Base-by-base conservation (phyloP, 2,113 vertebrate genomes). In the Amazona guildingii region DNA sequence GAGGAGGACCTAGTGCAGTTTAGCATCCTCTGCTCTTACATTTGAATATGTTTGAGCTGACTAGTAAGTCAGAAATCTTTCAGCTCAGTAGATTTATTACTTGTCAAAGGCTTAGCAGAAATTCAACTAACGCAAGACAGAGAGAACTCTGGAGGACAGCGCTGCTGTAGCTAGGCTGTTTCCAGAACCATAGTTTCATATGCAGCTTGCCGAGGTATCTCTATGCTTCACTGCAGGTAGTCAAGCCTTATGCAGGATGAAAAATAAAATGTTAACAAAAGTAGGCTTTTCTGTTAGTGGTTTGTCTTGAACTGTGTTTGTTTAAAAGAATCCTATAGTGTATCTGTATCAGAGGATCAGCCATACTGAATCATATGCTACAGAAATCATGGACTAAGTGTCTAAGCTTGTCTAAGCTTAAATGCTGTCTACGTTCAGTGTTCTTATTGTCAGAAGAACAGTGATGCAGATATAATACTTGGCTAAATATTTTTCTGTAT, bases 211-310 rank as follows among this genome's bases (percentile, higher is more conserved):
- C 39, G 2, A 5, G 16, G 11, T 49, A 24, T 31, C 7, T 75
- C 41, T 61, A 2, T 28, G 21, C 31, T 48, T 81, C 17, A 18
- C 6, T 43, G 37, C 12, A 70, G n/a, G 11, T 1, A 86, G 31
- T 14, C 9, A 54, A 70, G 54, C 0, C 7, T 76, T n/a, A 29
- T 2, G 13, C 0, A 0, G 11, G 15, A 17, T 31, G 37, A 51
- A 75, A 73, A n/a, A 8, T 44, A 80, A 49, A 69, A 11, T 6
- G 9, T 35, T 59, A 19, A 61, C 31, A 35, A 28, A 87, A 51
- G 2, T 9, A 41, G 12, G 9, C 11, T 63, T 85, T 93, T 63
- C n/a, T 9, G 13, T 49, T 41, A 37, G 12, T 39, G 11, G 1
- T 64, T 94, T 88, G 19, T 57, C 43, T 35, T 80, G 6, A 63